Base-by-base conservation (phyloP, 2,113 vertebrate species). In the Psittacula cyanocephala region DNA sequence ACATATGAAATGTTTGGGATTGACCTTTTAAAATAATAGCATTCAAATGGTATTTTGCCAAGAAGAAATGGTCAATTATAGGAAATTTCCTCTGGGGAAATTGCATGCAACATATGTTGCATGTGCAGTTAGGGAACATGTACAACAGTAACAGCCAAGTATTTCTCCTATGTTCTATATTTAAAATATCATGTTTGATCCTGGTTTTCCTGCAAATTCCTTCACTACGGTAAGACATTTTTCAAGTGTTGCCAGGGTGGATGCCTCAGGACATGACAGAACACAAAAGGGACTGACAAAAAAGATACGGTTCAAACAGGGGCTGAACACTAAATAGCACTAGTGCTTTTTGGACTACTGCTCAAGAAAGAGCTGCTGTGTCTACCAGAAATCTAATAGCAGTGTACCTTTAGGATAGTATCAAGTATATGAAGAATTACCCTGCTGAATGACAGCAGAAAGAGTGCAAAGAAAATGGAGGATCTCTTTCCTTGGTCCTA, bases 221-320 rank as follows among this genome's bases (percentile, higher is more conserved):
- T 19, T 88, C 43, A 35, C 46, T 68, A 33, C 25, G 50, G 77
- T 33, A 57, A 87, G n/a, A 76, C 22, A 44, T 43, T 77, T 96
- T 96, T 96, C 76, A 97, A 94, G 86, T 93, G 77, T 71, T 94
- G 95, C 95, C 95, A 96, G 41, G 8, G 24, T 74, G 9, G 81
- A 8, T 88, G 68, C 55, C n/a, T 88, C 9, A 28, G 79, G 88
- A 93, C 79, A 67, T 13, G n/a, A 50, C 2, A 55, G 85, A 88
- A 68, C 43, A 68, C 57, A 55, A 88, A 28, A 29, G n/a, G 27
- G 41, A 74, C 72, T 84, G 50, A 79, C 39, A 53, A 52, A 88
- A 85, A 52, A 5, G 9, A 17, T 28, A 18, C 1, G 6, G 35
- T 50, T 88, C 55, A 31, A 79, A 65, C 14, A 71, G 19, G 29